Evolutionary conservation across 2,113 vertebrate genomes (phyloP), one percentile per base, ranked within the genome.

Genomic region (Phodopus roborovskii): DNA sequence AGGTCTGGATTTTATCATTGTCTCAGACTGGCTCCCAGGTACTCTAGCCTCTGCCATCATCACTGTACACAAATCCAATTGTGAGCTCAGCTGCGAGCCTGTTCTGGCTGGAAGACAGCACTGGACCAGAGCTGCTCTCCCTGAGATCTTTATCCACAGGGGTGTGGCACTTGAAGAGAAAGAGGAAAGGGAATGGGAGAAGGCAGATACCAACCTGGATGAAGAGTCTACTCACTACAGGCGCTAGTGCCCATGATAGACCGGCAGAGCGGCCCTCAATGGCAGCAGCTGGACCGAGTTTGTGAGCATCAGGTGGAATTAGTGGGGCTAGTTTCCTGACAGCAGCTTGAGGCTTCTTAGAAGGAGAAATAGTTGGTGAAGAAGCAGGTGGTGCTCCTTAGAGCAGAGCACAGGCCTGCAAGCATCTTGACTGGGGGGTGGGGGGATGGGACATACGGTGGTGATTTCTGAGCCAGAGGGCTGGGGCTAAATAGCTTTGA

Each of bases 1-100:
- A 24, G n/a, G 39, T 90, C 85, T 92, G 86, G 74, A 87, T 56
- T 95, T 94, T 53, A 90, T 83, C 62, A 45, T 58, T 10, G 94
- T 73, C 75, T 68, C 75, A 88, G 82, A 71, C 9, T 73, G 92
- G 66, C 60, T 95, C n/a, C 56, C 45, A 87, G 74, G 81, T 95
- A n/a, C 85, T 81, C 95, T 68, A 73, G 73, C 17, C 22, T 42
- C 75, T 16, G 33, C 26, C 39, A 90, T 53, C 39, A 90, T 53
- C 26, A 39, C 86, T 75, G 92, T 19, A 48, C 71, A 39, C 66
- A 94, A 90, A 96, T 92, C 15, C 75, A 84, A 58, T 42, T 94
- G 86, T 88, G 88, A 96, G 70, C 33, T 71, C 90, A 45, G 24
- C 45, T 39, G 75, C 16, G 30, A 42, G 88, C 36, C 30, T 73